phyloP scores from a whole-genome alignment of 2,888 invertebrate genomes.

The Anthophora plumipes region DNA sequence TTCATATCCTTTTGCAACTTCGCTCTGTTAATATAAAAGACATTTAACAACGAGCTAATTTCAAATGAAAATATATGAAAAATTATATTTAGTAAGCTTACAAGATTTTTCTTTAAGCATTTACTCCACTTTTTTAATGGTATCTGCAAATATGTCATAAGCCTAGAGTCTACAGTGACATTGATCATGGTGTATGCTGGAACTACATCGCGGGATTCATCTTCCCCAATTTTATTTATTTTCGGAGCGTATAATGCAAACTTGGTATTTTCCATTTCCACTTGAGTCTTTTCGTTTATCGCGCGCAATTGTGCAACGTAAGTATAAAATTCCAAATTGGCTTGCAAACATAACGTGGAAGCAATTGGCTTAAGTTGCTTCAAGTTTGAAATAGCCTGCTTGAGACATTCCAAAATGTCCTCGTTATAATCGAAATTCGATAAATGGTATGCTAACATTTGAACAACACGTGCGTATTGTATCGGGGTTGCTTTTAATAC shows the following conservation, averaged over 20 bases:
- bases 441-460: constrained; percentile 75
- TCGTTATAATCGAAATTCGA: constrained; percentile 62
- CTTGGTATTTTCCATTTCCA: constrained; percentile 72
- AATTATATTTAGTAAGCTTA: constrained; percentile 58
- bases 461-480: constrained; percentile 73
- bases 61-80: neutral
- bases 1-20: constrained; percentile 70
- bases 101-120: constrained; percentile 67
- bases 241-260: constrained; percentile 62
- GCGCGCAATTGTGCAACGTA: constrained; percentile 69
- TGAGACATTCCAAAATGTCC: constrained; percentile 62
- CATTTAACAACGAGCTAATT: neutral
- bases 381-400: constrained; percentile 65
- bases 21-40: constrained; percentile 57
- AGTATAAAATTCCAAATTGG: constrained; percentile 77
- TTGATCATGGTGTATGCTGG: constrained; percentile 79
- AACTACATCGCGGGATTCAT: constrained; percentile 68
- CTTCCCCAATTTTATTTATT: constrained; percentile 45
- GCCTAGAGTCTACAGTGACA: constrained; percentile 72
- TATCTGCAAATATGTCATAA: constrained; percentile 65
- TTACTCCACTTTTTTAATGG: constrained; percentile 75
- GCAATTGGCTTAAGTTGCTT: constrained; percentile 49
- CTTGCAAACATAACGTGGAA: constrained; percentile 63
- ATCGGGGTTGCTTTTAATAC: constrained; percentile 56
- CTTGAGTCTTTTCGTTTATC: constrained; percentile 65